These are phyloP conservation scores for Myodes glareolus DNA, from an alignment of 2,113 vertebrate species.

Conservation along the genomic window DNA sequence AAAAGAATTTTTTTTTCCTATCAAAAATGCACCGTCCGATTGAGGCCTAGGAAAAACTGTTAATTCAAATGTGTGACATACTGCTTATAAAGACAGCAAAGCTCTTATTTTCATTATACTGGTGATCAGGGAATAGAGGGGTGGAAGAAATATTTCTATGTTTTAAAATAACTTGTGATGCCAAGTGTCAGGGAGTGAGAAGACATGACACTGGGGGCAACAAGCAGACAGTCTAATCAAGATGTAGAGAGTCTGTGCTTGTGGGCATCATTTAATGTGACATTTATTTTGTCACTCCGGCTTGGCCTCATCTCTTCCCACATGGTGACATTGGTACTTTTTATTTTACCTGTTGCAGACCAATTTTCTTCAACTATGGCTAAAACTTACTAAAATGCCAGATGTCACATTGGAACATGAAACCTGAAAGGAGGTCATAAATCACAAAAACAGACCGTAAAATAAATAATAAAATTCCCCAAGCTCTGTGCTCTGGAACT, in stretches of 20 bases:
- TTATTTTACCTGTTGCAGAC: constrained; percentile 69
- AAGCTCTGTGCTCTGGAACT: constrained; percentile 30
- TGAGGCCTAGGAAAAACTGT: constrained; percentile 73
- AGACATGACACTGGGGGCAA: not conserved
- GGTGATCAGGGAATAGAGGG: constrained; percentile 55
- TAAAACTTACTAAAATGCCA: constrained; percentile 79
- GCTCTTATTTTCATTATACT: constrained; percentile 65
- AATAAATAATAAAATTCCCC: constrained; percentile 34
- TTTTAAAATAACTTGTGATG: constrained; percentile 64
- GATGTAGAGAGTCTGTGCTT: constrained; percentile 54
- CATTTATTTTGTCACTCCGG: not conserved
- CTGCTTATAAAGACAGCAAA: constrained; percentile 60
- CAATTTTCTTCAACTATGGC: constrained; percentile 75
- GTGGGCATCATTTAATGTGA: not conserved
- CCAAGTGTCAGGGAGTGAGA: constrained; percentile 32
- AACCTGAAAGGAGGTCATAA: constrained; percentile 73
- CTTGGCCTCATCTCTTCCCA: constrained; percentile 21
- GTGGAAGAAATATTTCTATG: constrained; percentile 39
- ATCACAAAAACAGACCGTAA: constrained; percentile 75
- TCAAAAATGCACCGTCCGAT: constrained; percentile 49
- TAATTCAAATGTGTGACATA: constrained; percentile 66
- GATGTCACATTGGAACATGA: constrained; percentile 74
- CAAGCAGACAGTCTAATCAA: constrained; percentile 4
- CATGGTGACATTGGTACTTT: constrained; percentile 60
- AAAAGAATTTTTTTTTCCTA: constrained; percentile 4